Percentiles rank a stretch among this genome's conserved stretches.
Conservation (phyloP, 1,140 invertebrate species). For the Solenopsis invicta region DNA sequence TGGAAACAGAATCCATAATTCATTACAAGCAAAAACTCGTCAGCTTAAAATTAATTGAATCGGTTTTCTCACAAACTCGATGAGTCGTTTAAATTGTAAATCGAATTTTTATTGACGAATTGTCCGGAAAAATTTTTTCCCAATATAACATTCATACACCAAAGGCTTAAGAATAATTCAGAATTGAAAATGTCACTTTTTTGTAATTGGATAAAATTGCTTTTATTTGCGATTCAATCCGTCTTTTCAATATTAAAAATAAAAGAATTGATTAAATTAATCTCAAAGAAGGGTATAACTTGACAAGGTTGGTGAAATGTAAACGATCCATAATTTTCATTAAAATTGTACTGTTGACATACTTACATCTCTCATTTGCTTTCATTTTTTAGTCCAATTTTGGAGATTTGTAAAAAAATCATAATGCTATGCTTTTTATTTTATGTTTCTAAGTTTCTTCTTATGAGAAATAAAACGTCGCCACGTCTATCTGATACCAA, state of each 20-base stretch:
- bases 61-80: neutral
- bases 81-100: constrained; percentile 19
- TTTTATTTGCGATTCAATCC: neutral
- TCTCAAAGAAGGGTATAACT: no score
- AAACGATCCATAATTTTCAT: no score
- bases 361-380: no score
- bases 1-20: constrained; percentile 39
- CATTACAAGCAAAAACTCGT: constrained; percentile 21
- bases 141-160: neutral
- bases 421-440: no score
- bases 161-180: neutral
- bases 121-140: neutral
- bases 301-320: no score
- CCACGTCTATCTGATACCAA: no score
- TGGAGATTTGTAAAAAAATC: no score
- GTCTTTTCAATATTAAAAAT: neutral
- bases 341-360: no score
- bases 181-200: neutral
- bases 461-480: no score
- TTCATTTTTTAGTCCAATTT: no score
- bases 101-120: neutral
- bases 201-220: neutral
- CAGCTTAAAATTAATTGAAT: constrained; percentile 36
- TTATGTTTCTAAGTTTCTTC: no score
- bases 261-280: no score